These are phyloP conservation scores for Solea senegalensis DNA, from an alignment of 2,113 vertebrate genomes.

Conservation along the genomic window DNA sequence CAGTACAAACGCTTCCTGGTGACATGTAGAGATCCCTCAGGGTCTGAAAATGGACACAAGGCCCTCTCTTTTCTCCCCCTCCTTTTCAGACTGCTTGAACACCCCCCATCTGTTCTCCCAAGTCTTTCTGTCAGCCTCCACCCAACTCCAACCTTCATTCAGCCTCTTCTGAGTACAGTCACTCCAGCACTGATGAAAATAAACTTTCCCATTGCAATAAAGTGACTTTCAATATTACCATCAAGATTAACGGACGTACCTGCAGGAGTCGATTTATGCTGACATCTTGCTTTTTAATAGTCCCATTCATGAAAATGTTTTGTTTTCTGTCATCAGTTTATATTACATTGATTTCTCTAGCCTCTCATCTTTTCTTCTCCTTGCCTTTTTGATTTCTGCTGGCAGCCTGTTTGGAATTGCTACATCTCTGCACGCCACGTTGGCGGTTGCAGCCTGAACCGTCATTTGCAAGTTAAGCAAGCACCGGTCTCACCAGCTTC, in stretches of 20 bases:
- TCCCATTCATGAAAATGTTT: too few species aligned
- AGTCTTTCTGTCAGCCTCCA: conserved; percentile 5
- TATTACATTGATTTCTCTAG: not conserved
- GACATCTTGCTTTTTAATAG: not conserved
- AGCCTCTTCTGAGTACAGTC: not conserved
- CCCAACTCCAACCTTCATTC: not conserved
- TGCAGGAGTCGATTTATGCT: not conserved
- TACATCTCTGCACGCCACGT: not conserved
- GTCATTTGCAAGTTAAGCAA: not conserved
- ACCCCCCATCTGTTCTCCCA: conserved; percentile 18
- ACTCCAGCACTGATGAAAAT: not conserved
- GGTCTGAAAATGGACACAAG: conserved; percentile 46
- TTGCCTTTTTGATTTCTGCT: conserved; percentile 13
- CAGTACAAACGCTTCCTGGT: conserved; percentile 50
- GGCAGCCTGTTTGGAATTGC: not conserved
- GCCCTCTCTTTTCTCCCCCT: conserved; percentile 15
- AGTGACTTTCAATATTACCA: not conserved
- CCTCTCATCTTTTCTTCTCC: not conserved
- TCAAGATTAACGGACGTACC: not conserved
- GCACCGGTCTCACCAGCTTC: conserved; percentile 1
- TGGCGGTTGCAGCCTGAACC: conserved; percentile 17
- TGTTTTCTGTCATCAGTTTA: not conserved
- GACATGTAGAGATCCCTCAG: conserved; percentile 60
- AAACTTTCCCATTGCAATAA: too few species aligned
- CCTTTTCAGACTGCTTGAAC: conserved; percentile 16